These are phyloP conservation scores for Rostratula benghalensis DNA, from an alignment of 2,113 vertebrate genomes.

Conservation along the genomic window DNA sequence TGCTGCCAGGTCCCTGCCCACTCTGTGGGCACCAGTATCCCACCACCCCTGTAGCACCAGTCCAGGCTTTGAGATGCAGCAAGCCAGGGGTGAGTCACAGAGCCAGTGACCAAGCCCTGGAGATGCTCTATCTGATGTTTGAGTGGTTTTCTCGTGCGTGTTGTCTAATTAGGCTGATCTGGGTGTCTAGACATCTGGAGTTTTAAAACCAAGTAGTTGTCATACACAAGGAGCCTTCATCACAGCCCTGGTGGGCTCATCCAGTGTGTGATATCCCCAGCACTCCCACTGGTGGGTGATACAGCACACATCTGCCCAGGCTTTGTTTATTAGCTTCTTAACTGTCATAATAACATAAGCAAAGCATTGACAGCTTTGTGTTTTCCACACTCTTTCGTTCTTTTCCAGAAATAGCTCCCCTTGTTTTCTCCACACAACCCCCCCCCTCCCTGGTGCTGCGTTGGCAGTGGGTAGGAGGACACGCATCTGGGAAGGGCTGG, in stretches of 20 bases:
- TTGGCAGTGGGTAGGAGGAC: not conserved
- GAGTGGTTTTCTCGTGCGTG: accelerated
- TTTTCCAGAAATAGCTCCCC: slow-evolving; percentile 25
- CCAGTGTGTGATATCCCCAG: not conserved
- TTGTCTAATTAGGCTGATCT: not conserved
- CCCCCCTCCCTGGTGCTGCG: not conserved
- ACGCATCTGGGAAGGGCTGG: not conserved
- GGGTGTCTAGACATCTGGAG: not conserved
- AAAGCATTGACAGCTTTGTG: not conserved
- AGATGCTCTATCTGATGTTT: not conserved
- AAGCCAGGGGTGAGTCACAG: not conserved
- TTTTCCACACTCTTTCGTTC: not conserved
- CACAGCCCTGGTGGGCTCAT: not conserved
- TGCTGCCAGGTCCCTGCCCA: not conserved
- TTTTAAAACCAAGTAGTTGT: not conserved
- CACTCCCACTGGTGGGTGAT: not conserved
- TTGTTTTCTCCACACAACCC: not conserved
- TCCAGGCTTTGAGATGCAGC: not conserved
- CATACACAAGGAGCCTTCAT: not conserved
- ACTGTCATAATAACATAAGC: not conserved
- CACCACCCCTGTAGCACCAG: accelerated
- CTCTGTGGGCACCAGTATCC: no score
- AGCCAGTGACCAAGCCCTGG: not conserved
- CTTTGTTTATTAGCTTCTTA: not conserved
- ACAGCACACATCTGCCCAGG: not conserved